Evolutionary conservation across 1,140 invertebrate genomes (phyloP).

Genomic region (Plectus sambesii): DNA sequence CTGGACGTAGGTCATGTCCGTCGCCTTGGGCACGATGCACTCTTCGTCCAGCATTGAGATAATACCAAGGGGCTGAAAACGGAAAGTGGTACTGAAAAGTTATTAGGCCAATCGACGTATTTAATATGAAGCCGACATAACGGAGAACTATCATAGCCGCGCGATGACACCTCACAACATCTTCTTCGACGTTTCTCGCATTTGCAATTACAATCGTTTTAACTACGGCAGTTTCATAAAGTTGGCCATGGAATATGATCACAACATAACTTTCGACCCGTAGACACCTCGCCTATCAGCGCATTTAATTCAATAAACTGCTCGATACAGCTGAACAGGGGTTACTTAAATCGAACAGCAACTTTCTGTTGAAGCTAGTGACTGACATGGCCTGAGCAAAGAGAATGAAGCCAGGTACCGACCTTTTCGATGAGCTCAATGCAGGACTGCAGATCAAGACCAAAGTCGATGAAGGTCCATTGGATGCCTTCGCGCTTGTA

Average conservation of each 20-base stretch:
- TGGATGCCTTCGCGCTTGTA: slow-evolving; percentile 94
- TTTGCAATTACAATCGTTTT: no score
- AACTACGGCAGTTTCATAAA: no score
- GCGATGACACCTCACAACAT: no score
- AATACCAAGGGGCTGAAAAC: slow-evolving; percentile 89
- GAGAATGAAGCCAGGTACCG: slow-evolving; percentile 59
- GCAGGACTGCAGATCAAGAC: slow-evolving; percentile 92
- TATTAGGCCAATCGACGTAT: no score
- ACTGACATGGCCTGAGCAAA: neutral
- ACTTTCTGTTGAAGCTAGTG: neutral
- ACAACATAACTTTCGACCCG: no score
- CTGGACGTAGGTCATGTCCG: slow-evolving; percentile 91
- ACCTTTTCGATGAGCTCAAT: slow-evolving; percentile 99
- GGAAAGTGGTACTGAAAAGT: slow-evolving; percentile 6
- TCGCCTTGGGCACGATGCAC: slow-evolving; percentile 99
- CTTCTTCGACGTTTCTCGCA: no score
- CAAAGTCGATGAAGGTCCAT: slow-evolving; percentile 98
- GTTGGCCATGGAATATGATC: no score
- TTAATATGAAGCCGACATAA: no score
- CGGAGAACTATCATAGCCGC: no score
- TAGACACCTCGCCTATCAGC: no score
- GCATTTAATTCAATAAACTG: no score
- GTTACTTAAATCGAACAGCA: neutral
- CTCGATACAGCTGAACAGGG: no score
- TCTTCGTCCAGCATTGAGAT: slow-evolving; percentile 99